Conservation (phyloP, 1,140 invertebrate species). For the Leptestheria dahalacensis region DNA sequence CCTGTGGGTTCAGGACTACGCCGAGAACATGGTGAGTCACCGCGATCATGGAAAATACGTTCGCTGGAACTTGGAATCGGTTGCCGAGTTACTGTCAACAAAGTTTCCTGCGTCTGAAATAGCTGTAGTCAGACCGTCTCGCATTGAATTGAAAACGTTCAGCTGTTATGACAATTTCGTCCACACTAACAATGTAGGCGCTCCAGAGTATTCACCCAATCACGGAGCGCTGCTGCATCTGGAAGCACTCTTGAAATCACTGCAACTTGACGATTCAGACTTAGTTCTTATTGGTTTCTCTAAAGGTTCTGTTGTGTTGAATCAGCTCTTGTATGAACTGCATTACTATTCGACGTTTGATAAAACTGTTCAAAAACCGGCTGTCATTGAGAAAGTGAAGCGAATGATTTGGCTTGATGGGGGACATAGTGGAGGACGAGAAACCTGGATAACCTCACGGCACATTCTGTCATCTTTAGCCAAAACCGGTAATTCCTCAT, state of each 20-base stretch:
- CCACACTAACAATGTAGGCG: constrained; percentile 50
- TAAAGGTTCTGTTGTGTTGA: constrained; percentile 80
- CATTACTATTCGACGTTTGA: constrained; percentile 40
- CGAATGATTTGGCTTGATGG: constrained; percentile 77
- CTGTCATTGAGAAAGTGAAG: constrained; percentile 25
- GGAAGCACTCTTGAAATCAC: constrained; percentile 32
- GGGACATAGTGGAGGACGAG: constrained; percentile 61
- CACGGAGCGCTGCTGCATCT: constrained; percentile 51
- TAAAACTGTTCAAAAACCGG: constrained; percentile 15
- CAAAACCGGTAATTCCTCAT: constrained; percentile 34
- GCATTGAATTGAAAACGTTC: constrained; percentile 64
- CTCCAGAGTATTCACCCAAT: constrained; percentile 50
- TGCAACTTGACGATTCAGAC: constrained; percentile 8
- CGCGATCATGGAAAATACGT: constrained; percentile 51
- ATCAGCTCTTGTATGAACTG: constrained; percentile 75
- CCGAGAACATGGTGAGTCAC: constrained; percentile 59
- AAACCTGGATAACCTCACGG: constrained; percentile 67
- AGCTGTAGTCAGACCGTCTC: constrained; percentile 52
- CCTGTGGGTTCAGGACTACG: constrained; percentile 48
- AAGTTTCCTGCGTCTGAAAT: constrained; percentile 53
- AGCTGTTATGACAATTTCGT: constrained; percentile 80
- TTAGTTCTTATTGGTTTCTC: constrained; percentile 59
- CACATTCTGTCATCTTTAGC: constrained; percentile 50
- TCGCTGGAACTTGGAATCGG: constrained; percentile 62
- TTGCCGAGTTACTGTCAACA: constrained; percentile 43